Conservation (phyloP, 2,888 invertebrate species). For the Trilocha varians region DNA sequence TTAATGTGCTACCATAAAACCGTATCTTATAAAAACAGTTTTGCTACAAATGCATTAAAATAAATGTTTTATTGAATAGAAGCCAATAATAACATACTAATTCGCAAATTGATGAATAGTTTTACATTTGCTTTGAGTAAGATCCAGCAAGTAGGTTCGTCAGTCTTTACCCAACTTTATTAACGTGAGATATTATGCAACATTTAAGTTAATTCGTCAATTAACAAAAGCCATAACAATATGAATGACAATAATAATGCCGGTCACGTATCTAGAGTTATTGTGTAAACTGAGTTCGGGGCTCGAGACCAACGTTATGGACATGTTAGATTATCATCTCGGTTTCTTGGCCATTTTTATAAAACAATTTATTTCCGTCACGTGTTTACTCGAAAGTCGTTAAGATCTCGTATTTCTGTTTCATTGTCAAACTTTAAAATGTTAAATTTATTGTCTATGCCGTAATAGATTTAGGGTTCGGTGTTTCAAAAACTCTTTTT, state of each 20-base stretch:
- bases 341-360: conserved; percentile 40
- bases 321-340: conserved; percentile 56
- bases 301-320: conserved; percentile 47
- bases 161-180: too few species aligned
- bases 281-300: conserved; percentile 50
- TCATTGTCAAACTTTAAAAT: conserved; percentile 15
- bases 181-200: too few species aligned
- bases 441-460: conserved; percentile 24
- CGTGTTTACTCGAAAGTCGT: conserved; percentile 63
- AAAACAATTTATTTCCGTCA: conserved; percentile 51
- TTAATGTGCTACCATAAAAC: too few species aligned
- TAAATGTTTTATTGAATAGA: too few species aligned
- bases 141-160: too few species aligned
- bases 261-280: conserved; percentile 58
- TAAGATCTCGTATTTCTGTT: conserved; percentile 34
- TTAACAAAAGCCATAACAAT: not conserved
- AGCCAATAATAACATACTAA: too few species aligned
- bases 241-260: not conserved
- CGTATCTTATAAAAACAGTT: too few species aligned
- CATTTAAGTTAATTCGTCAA: not conserved
- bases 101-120: too few species aligned
- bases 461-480: too few species aligned
- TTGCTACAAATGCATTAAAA: too few species aligned
- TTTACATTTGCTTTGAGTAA: too few species aligned
- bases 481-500: not conserved